These are phyloP conservation scores for Megalurothrips usitatus DNA, from an alignment of 2,888 invertebrate species.

Conservation along the genomic window DNA sequence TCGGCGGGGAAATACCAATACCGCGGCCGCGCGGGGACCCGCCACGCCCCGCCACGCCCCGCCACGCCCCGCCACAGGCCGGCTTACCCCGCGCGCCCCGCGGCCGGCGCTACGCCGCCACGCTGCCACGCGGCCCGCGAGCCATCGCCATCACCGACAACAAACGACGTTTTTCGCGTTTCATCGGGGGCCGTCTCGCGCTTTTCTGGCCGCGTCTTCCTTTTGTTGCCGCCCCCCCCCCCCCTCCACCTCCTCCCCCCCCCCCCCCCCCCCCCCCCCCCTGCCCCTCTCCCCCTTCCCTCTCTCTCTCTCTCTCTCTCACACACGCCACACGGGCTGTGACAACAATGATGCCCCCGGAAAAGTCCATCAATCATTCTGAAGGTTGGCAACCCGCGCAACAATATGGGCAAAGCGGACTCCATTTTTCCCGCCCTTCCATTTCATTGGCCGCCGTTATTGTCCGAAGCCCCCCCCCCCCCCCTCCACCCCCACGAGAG, in stretches of 20 bases:
- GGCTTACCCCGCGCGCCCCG: not conserved
- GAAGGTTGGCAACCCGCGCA: constrained; percentile 18
- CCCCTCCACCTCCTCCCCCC: constrained; percentile 29
- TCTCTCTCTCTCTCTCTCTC: constrained; percentile 31
- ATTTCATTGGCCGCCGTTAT: not conserved
- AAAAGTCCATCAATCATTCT: not conserved
- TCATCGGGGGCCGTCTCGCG: not conserved
- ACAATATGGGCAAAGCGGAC: not conserved
- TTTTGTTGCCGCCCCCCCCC: constrained; percentile 33
- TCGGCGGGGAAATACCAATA: not conserved
- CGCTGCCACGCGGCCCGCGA: too few relatives aligned
- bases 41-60: too few relatives aligned
- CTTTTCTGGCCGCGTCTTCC: constrained; percentile 27
- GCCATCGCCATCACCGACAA: not conserved
- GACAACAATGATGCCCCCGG: constrained; percentile 4
- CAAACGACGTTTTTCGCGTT: not conserved
- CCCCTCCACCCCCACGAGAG: not conserved
- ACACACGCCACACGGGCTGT: constrained; percentile 30
- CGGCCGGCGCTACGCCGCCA: not conserved
- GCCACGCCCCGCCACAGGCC: too few relatives aligned
- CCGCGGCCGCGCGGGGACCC: not conserved
- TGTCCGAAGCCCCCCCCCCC: constrained; percentile 22
- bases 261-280: constrained; percentile 30
- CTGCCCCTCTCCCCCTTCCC: constrained; percentile 28
- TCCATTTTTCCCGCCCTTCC: not conserved